These are phyloP conservation scores for Nebria ingens DNA, from an alignment of 1,140 invertebrate species.

Conservation along the genomic window DNA sequence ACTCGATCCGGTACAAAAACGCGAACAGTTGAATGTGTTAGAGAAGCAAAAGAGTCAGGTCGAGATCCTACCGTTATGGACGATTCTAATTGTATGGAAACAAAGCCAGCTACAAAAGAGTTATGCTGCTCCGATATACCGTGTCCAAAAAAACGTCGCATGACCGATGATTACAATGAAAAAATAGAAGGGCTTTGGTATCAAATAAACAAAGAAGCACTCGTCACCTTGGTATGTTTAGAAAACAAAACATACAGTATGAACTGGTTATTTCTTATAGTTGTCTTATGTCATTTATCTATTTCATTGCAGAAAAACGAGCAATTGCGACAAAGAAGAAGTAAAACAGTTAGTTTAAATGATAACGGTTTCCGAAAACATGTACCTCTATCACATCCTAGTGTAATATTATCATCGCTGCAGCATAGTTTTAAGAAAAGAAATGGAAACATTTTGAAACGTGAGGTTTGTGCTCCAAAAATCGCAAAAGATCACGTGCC, in stretches of 20 bases:
- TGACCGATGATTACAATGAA: not conserved
- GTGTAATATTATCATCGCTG: too few relatives aligned
- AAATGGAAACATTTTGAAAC: too few relatives aligned
- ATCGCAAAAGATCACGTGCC: conserved; percentile 30
- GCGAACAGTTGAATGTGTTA: conserved; percentile 38
- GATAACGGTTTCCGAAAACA: conserved; percentile 15
- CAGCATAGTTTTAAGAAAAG: too few relatives aligned
- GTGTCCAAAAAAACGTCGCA: conserved; percentile 27
- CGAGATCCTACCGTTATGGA: conserved; percentile 37
- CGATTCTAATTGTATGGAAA: conserved; percentile 32
- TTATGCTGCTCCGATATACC: conserved; percentile 32
- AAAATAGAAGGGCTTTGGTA: not conserved
- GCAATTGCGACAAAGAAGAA: conserved; percentile 2
- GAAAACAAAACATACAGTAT: too few relatives aligned
- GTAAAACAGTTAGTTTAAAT: too few relatives aligned
- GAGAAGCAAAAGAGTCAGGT: conserved; percentile 30
- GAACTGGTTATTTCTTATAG: too few relatives aligned
- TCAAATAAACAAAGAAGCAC: too few relatives aligned
- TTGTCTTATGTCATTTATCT: too few relatives aligned
- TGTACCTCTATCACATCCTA: too few relatives aligned
- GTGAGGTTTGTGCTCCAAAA: too few relatives aligned
- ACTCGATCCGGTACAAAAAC: conserved; percentile 32
- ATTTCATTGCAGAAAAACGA: too few relatives aligned
- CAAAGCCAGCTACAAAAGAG: conserved; percentile 29
- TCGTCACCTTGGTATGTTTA: too few relatives aligned